A percentile compares a stretch with the other conserved stretches of the same genome.
phyloP scores from a whole-genome alignment of 2,888 invertebrate genomes.

The Atethmia centrago region DNA sequence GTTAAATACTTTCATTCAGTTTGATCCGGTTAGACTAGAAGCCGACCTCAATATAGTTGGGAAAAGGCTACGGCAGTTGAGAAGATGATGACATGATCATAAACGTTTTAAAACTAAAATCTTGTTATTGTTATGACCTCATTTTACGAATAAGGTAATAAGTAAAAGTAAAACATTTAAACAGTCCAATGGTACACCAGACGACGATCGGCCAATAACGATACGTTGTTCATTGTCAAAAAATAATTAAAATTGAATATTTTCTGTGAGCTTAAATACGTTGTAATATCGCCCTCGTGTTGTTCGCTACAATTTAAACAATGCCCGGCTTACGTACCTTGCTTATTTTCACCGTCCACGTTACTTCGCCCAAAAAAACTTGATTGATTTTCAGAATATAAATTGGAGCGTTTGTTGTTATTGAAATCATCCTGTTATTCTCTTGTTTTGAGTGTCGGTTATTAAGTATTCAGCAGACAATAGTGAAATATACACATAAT shows the following conservation, averaged over 20 bases:
- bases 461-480: constrained; percentile 16
- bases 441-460: constrained; percentile 17
- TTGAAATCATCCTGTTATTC: constrained; percentile 35
- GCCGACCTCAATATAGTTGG: no score
- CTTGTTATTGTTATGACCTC: no score
- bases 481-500: constrained; percentile 11
- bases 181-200: no score
- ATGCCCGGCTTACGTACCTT: constrained; percentile 53
- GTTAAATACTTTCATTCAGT: no score
- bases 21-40: no score
- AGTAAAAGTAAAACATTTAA: background rate
- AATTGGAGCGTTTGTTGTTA: constrained; percentile 37
- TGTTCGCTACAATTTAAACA: constrained; percentile 44
- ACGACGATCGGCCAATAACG: constrained; percentile 7
- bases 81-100: background rate
- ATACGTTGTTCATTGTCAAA: constrained; percentile 52
- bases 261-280: constrained; percentile 41
- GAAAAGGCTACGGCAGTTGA: no score
- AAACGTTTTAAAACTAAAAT: background rate
- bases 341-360: constrained; percentile 48
- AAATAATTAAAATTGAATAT: constrained; percentile 57
- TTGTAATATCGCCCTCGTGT: constrained; percentile 37
- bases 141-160: background rate
- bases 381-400: constrained; percentile 59
- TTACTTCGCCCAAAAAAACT: constrained; percentile 48